Evolutionary conservation across 2,888 invertebrate genomes (phyloP), one percentile per base, ranked within the genome.

Genomic region (Lasioglossum morio): DNA sequence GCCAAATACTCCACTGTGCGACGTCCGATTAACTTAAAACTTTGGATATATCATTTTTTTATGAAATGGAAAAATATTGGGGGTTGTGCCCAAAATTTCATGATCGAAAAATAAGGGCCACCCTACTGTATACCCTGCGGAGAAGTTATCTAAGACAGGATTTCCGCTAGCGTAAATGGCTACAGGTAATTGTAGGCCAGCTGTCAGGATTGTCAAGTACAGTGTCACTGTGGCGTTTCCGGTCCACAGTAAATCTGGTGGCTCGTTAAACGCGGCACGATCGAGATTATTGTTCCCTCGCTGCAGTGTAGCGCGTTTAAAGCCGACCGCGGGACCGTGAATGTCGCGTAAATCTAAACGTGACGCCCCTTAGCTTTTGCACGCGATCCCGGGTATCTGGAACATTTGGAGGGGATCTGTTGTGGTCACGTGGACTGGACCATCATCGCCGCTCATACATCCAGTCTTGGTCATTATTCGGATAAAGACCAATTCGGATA

Each of bases 271-370:
- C 72, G 69, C 46, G 14, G 57, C 34, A 80, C 75, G 79, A 88
- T 88, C 77, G 89, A 88, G 81, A 84, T 81, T 83, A 81, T 79
- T 86, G 86, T 86, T 74, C 74, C 34, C 43, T 12, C 40, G 84
- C 72, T 48, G 57, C n/a, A 57, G 34, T 34, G 72, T 16, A 30
- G 57, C 70, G 48, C 57, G 73, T 79, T 81, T 77, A 77, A 80
- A 88, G 72, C 85, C 70, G 30, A 53, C 82, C 81, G 5, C 77
- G 70, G 37, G n/a, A 10, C 34, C n/a, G 46, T 75, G 80, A 79
- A 80, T 40, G 74, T 57, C 48, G 46, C 83, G 82, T 78, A 84
- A 84, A 84, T 84, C 83, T 75, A 48, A 46, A 30, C 53, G 69
- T n/a, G 70, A 73, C 34, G 69, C 53, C 83, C 48, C 82, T 63